phyloP scores from a whole-genome alignment of 1,140 invertebrate genomes.

The Eueides isabella region DNA sequence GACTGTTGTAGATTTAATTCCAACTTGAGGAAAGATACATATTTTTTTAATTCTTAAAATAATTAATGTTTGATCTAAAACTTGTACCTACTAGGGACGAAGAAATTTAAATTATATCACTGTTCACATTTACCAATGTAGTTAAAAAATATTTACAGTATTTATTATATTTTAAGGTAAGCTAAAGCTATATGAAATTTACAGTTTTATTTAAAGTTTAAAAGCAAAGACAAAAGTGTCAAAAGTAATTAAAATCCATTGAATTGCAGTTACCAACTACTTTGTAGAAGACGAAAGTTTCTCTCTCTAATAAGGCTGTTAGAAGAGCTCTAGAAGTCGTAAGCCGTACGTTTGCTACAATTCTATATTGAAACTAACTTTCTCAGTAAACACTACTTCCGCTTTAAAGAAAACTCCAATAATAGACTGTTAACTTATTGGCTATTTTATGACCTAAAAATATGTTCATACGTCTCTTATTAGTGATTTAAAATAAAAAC shows the following conservation, averaged over 20 bases:
- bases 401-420: constrained; percentile 18
- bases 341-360: constrained; percentile 19
- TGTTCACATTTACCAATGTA: not conserved
- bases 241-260: constrained; percentile 25
- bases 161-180: not conserved
- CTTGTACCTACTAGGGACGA: too few relatives aligned
- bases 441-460: not conserved
- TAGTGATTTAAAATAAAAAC: too few relatives aligned
- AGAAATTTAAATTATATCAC: too few relatives aligned
- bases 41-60: too few relatives aligned
- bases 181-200: not conserved
- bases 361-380: constrained; percentile 27
- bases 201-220: not conserved
- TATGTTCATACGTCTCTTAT: too few relatives aligned
- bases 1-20: too few relatives aligned
- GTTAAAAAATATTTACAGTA: not conserved
- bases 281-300: constrained; percentile 23
- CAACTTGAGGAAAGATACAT: too few relatives aligned
- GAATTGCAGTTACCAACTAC: constrained; percentile 17
- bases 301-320: constrained; percentile 22
- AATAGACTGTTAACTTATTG: constrained; percentile 2
- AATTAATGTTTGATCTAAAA: too few relatives aligned
- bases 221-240: constrained; percentile 1
- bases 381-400: constrained; percentile 31
- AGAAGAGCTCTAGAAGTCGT: constrained; percentile 24